phyloP scores from a whole-genome alignment of 2,888 invertebrate species.

The Nemurella pictetii region DNA sequence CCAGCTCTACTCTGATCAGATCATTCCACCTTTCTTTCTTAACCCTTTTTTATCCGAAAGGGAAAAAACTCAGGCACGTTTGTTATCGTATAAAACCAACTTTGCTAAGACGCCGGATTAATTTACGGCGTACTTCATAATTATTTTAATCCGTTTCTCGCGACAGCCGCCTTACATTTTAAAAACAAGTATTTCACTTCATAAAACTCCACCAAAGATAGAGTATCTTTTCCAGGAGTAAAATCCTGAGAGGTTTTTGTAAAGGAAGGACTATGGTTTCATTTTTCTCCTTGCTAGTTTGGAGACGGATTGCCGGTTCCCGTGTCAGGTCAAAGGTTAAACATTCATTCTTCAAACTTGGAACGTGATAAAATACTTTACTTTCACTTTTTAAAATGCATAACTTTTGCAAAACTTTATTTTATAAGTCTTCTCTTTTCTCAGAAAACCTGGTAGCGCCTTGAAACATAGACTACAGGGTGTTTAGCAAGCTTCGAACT shows the following conservation, averaged over 20 bases:
- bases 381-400: conserved; percentile 29
- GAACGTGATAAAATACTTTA: conserved; percentile 31
- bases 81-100: too few relatives aligned
- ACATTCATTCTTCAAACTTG: conserved; percentile 15
- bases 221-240: not conserved
- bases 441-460: not conserved
- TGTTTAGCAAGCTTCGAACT: too few relatives aligned
- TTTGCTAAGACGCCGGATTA: too few relatives aligned
- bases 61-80: too few relatives aligned
- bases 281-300: not conserved
- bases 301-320: conserved; percentile 12
- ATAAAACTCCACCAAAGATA: not conserved
- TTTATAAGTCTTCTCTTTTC: not conserved
- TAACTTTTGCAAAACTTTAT: conserved; percentile 6
- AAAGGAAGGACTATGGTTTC: too few relatives aligned
- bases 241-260: too few relatives aligned
- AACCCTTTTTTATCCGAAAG: too few relatives aligned
- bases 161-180: not conserved
- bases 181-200: not conserved
- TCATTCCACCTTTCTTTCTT: too few relatives aligned
- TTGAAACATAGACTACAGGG: conserved; percentile 9
- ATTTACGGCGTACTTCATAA: not conserved
- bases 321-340: conserved; percentile 22
- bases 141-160: not conserved
- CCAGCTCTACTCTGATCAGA: too few relatives aligned